Percentiles rank a stretch among this genome's conserved stretches.
phyloP scores from a whole-genome alignment of 2,113 vertebrate genomes.

The Ranitomeya variabilis region DNA sequence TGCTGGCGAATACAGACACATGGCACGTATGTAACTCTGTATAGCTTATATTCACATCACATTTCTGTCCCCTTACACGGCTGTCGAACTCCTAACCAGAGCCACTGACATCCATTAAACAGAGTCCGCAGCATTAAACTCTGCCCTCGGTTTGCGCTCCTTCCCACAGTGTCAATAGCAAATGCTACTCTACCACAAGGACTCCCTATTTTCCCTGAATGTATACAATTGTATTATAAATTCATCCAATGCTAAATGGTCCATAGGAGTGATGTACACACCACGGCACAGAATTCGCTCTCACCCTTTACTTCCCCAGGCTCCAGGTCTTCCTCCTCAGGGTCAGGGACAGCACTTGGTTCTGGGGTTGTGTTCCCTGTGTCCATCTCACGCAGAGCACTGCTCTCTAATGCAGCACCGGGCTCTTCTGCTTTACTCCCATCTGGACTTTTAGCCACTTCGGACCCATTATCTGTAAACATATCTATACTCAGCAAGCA shows the following conservation, averaged over 20 bases:
- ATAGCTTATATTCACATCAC: too few relatives aligned
- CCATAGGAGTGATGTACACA: not conserved
- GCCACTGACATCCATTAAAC: too few relatives aligned
- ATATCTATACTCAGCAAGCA: not conserved
- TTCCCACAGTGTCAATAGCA: too few relatives aligned
- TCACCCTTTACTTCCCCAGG: constrained; percentile 43
- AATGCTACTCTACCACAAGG: too few relatives aligned
- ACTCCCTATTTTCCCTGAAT: too few relatives aligned
- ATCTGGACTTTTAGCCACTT: constrained; percentile 63
- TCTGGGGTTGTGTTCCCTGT: not conserved
- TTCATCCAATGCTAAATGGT: not conserved
- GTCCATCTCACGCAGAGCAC: not conserved
- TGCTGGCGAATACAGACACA: not conserved
- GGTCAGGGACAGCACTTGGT: constrained; percentile 7
- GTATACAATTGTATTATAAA: not conserved
- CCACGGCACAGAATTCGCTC: too few relatives aligned
- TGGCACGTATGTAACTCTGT: too few relatives aligned
- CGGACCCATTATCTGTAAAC: constrained; percentile 64
- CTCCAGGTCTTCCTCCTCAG: constrained; percentile 39
- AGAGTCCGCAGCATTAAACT: too few relatives aligned
- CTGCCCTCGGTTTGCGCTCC: too few relatives aligned
- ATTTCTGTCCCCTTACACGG: too few relatives aligned
- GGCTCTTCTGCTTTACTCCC: constrained; percentile 63
- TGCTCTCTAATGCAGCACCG: constrained; percentile 46
- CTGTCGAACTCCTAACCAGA: too few relatives aligned